Evolutionary conservation across 2,888 invertebrate genomes (phyloP).

Genomic region (Lobophora halterata): DNA sequence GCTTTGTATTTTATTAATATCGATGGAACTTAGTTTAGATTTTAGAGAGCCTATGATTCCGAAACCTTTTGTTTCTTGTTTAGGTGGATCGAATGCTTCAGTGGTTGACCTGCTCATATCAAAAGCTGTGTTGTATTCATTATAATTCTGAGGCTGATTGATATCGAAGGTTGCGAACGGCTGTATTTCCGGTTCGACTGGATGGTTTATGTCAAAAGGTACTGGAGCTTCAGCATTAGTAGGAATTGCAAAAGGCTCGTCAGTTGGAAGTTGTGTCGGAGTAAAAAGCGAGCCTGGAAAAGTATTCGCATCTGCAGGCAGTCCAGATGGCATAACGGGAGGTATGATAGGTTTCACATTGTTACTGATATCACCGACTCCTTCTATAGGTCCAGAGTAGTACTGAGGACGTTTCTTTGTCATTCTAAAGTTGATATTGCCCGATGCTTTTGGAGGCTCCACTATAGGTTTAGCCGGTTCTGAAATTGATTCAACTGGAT

Average conservation of each 20-base stretch:
- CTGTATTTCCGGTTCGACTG: slow-evolving; percentile 17
- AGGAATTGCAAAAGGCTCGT: slow-evolving; percentile 8
- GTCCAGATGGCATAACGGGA: slow-evolving; percentile 35
- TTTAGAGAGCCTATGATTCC: slow-evolving; percentile 73
- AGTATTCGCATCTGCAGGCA: slow-evolving; percentile 23
- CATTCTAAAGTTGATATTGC: slow-evolving; percentile 60
- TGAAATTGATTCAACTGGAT: slow-evolving; percentile 12
- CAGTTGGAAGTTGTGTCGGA: slow-evolving; percentile 37
- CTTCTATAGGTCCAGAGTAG: slow-evolving; percentile 74
- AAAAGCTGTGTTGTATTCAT: slow-evolving; percentile 54
- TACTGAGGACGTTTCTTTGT: slow-evolving; percentile 70
- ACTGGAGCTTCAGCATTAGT: slow-evolving; percentile 21
- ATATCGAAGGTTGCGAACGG: slow-evolving; percentile 31
- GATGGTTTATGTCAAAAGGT: slow-evolving; percentile 33
- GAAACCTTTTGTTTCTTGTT: slow-evolving; percentile 55
- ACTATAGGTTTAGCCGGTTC: slow-evolving; percentile 45
- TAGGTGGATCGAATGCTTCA: slow-evolving; percentile 46
- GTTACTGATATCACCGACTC: slow-evolving; percentile 63
- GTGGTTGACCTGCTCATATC: slow-evolving; percentile 60
- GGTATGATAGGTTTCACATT: slow-evolving; percentile 59
- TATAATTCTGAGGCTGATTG: slow-evolving; percentile 30
- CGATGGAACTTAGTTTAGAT: slow-evolving; percentile 67
- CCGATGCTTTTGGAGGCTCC: slow-evolving; percentile 62
- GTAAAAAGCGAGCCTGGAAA: slow-evolving; percentile 60
- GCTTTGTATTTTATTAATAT: slow-evolving; percentile 72